Evolutionary conservation across 1,140 invertebrate genomes (phyloP).

Genomic region (Heliconius himera): DNA sequence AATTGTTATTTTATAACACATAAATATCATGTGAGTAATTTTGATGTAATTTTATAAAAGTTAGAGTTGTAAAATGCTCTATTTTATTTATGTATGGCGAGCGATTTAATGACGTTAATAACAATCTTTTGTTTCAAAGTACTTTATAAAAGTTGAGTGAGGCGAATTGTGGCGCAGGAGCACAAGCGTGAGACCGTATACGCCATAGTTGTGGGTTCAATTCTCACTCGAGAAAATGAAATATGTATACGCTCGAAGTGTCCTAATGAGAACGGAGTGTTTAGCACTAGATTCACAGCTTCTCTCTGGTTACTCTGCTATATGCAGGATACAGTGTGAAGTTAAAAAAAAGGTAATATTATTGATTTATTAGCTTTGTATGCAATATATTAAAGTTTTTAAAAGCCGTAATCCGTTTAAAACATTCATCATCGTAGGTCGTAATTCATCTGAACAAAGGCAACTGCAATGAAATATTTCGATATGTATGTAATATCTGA

Average conservation of each 20-base stretch:
- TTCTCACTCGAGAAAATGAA: no score
- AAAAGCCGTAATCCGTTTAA: slow-evolving; percentile 1
- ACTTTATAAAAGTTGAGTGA: not conserved
- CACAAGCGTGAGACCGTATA: no score
- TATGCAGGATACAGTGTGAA: no score
- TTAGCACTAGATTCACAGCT: no score
- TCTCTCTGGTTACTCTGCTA: no score
- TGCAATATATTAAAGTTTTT: slow-evolving; percentile 1
- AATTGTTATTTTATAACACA: slow-evolving; percentile 7
- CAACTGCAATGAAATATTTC: slow-evolving; percentile 6
- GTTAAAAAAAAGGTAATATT: no score
- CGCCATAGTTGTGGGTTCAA: no score
- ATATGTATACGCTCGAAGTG: no score
- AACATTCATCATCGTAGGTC: slow-evolving; percentile 13
- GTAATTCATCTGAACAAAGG: slow-evolving; percentile 10
- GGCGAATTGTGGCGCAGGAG: no score
- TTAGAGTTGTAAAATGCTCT: not conserved
- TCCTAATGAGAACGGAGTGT: not conserved
- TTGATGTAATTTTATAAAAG: not conserved
- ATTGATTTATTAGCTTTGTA: not conserved
- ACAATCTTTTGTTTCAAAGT: not conserved
- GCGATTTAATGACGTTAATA: not conserved
- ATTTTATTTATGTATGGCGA: not conserved
- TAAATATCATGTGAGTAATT: not conserved
- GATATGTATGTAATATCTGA: not conserved